A percentile compares a stretch with the other conserved stretches of the same genome.
Evolutionary conservation across 2,888 invertebrate species (phyloP).

Genomic region (Liopterus haemorrhoidalis): DNA sequence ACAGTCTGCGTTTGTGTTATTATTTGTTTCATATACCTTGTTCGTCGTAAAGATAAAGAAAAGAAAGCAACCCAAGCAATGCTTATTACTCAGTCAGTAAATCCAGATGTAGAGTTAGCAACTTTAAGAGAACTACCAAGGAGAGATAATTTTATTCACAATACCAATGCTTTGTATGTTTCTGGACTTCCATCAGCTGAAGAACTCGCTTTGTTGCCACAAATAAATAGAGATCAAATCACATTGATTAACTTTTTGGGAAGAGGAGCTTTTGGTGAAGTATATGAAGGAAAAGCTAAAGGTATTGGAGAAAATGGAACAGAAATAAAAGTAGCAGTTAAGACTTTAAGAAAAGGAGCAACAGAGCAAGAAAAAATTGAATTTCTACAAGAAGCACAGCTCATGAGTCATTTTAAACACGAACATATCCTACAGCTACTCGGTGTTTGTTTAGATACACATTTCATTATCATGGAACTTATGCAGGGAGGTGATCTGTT

Average conservation of each 20-base stretch:
- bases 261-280: slow-evolving; percentile 95
- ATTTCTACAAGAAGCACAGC: slow-evolving; percentile 91
- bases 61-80: slow-evolving; percentile 62
- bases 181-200: slow-evolving; percentile 48
- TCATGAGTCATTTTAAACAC: slow-evolving; percentile 97
- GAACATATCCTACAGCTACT: slow-evolving; percentile 88
- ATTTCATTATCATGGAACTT: slow-evolving; percentile 90
- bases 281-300: slow-evolving; percentile 84
- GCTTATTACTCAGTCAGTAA: slow-evolving; percentile 45
- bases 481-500: slow-evolving; percentile 97
- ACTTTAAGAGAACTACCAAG: slow-evolving; percentile 76
- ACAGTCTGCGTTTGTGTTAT: slow-evolving; percentile 38
- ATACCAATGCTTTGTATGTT: slow-evolving; percentile 78
- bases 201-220: slow-evolving; percentile 71
- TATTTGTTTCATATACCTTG: slow-evolving; percentile 46
- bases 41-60: slow-evolving; percentile 47
- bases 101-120: slow-evolving; percentile 78
- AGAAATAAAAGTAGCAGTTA: slow-evolving; percentile 83
- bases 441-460: slow-evolving; percentile 90
- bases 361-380: slow-evolving; percentile 85
- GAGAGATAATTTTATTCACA: slow-evolving; percentile 67
- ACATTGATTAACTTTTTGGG: slow-evolving; percentile 84
- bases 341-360: slow-evolving; percentile 89
- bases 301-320: slow-evolving; percentile 48
- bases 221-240: slow-evolving; percentile 76